phyloP scores from a whole-genome alignment of 1,140 invertebrate species.

The Drosophila parabipectinata region DNA sequence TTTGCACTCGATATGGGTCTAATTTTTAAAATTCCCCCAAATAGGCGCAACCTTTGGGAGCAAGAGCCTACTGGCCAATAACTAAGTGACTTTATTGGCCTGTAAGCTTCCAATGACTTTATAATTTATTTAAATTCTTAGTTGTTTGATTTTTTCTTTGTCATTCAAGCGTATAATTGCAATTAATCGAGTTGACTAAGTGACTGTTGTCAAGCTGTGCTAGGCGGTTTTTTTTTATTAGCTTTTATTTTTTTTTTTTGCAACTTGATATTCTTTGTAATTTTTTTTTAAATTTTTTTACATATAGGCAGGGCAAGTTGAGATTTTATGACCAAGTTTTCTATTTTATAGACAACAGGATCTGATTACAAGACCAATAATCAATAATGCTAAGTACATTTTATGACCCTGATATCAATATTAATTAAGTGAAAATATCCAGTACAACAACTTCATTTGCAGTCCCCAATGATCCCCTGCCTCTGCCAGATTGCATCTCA shows the following conservation, averaged over 20 bases:
- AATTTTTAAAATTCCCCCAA: constrained; percentile 2
- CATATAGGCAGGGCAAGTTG: no score
- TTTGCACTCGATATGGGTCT: constrained; percentile 5
- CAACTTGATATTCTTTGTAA: background rate
- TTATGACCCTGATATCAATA: background rate
- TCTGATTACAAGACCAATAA: background rate
- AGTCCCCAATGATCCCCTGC: background rate
- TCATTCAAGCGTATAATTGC: constrained; percentile 7
- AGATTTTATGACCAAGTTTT: background rate
- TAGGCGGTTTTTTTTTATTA: background rate
- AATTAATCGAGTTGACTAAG: constrained; percentile 20
- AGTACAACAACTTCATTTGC: constrained; percentile 19
- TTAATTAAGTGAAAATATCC: constrained; percentile 4
- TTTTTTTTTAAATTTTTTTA: no score
- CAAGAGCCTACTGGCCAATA: background rate
- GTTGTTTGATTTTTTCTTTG: constrained; percentile 15
- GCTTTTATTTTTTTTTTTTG: constrained; percentile 12
- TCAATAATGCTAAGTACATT: background rate
- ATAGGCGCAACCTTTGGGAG: background rate
- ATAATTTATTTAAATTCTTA: constrained; percentile 1
- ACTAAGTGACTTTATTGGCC: background rate
- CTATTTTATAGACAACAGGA: background rate
- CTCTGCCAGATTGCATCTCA: constrained; percentile 3
- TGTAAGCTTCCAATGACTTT: constrained; percentile 7
- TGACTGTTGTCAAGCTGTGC: constrained; percentile 6